Conservation (phyloP, 2,888 invertebrate genomes). For the Seira sanloemensis region DNA sequence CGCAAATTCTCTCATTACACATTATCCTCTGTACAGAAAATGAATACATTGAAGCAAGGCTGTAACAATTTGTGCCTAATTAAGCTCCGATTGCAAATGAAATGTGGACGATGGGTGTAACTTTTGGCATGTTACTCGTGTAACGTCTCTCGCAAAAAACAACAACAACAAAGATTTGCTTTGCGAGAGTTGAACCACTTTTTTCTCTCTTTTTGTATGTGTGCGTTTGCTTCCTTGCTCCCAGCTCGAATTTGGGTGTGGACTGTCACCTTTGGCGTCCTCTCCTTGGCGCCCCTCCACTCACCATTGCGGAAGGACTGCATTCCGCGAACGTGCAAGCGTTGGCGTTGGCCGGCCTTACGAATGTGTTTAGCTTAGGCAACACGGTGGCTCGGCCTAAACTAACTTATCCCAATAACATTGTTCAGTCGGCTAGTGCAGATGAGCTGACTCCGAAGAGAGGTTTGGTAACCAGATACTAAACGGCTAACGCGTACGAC, state of each 20-base stretch:
- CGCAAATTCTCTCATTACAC: no score
- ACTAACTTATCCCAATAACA: conserved; percentile 62
- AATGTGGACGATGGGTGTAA: no score
- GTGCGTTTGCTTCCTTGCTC: conserved; percentile 25
- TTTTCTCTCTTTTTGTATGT: neutral
- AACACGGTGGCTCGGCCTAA: conserved; percentile 10
- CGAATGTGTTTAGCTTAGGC: conserved; percentile 65
- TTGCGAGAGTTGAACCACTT: no score
- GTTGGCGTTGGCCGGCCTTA: conserved; percentile 69
- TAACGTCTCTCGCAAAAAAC: no score
- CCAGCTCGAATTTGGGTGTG: conserved; percentile 68
- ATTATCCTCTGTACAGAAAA: no score
- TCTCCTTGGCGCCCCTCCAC: conserved; percentile 59
- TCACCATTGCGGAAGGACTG: conserved; percentile 69
- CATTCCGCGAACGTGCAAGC: conserved; percentile 71
- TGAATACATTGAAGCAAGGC: no score
- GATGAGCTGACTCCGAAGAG: conserved; percentile 68
- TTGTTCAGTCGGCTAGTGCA: conserved; percentile 69
- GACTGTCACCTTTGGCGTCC: conserved; percentile 70
- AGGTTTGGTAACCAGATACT: conserved; percentile 70
- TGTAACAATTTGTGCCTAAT: no score
- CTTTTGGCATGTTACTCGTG: no score
- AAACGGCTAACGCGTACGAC: conserved; percentile 57
- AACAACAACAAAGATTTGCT: no score
- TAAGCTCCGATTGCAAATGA: no score